These are phyloP conservation scores for Agriotes lineatus DNA, from an alignment of 2,888 invertebrate species.

Conservation along the genomic window DNA sequence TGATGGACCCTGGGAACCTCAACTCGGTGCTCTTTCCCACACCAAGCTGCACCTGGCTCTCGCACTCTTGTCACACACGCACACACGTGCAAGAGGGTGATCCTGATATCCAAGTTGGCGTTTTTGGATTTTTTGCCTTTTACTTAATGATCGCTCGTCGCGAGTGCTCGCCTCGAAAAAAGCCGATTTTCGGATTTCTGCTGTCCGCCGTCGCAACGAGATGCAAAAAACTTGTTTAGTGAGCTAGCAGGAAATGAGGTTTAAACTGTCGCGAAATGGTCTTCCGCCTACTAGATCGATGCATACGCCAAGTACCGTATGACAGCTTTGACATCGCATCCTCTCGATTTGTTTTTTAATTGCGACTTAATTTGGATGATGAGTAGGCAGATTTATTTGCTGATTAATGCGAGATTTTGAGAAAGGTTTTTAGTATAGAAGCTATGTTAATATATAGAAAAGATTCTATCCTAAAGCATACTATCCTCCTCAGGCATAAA, in stretches of 20 bases:
- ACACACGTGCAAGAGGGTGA: slow-evolving; percentile 54
- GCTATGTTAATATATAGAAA: too few species aligned
- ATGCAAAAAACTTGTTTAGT: background rate
- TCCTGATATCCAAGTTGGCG: slow-evolving; percentile 42
- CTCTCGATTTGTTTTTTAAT: too few species aligned
- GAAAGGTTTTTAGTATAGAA: too few species aligned
- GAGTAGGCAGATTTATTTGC: too few species aligned
- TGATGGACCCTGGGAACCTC: slow-evolving; percentile 55
- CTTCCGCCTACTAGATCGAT: slow-evolving; percentile 6
- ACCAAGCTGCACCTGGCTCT: slow-evolving; percentile 56
- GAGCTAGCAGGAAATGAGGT: slow-evolving; percentile 3
- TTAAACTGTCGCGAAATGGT: background rate
- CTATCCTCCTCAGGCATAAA: too few species aligned
- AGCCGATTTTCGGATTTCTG: background rate
- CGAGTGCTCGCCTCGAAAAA: background rate
- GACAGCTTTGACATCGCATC: too few species aligned
- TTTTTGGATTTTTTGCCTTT: slow-evolving; percentile 19
- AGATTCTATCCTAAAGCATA: too few species aligned
- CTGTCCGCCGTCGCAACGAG: background rate
- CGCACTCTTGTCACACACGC: slow-evolving; percentile 51
- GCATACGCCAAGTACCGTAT: slow-evolving; percentile 3
- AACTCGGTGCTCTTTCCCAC: slow-evolving; percentile 53
- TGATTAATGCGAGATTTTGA: too few species aligned
- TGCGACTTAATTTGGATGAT: too few species aligned
- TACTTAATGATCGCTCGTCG: slow-evolving; percentile 9